These are phyloP conservation scores for Candoia aspera DNA, from an alignment of 2,113 vertebrate genomes.

Conservation along the genomic window DNA sequence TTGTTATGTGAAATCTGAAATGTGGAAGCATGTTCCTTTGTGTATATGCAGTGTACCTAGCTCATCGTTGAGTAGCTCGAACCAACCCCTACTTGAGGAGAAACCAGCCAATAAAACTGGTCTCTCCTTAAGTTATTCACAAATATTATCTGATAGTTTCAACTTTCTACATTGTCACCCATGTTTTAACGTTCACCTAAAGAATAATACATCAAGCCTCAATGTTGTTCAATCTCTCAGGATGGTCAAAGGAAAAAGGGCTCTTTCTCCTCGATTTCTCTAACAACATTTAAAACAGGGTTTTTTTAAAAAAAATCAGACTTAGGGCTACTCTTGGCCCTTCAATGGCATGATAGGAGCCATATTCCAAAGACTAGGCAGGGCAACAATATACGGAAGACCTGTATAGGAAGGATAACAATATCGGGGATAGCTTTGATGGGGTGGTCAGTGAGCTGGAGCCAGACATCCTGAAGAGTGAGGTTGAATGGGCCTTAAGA, in stretches of 20 bases:
- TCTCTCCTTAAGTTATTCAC: not conserved
- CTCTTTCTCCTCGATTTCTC: not conserved
- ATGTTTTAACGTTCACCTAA: not conserved
- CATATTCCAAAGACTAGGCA: not conserved
- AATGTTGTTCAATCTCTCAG: not conserved
- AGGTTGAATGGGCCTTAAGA: too few relatives aligned
- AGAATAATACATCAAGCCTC: not conserved
- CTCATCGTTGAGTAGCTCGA: not conserved
- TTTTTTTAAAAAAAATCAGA: not conserved
- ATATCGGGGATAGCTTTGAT: too few relatives aligned
- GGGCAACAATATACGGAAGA: too few relatives aligned
- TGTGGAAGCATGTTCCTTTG: not conserved
- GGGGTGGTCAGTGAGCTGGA: too few relatives aligned
- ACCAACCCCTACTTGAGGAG: not conserved
- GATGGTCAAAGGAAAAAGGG: not conserved
- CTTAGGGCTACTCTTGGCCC: not conserved
- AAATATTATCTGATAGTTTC: not conserved
- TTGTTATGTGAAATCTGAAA: not conserved
- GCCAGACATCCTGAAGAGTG: too few relatives aligned
- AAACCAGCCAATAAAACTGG: not conserved
- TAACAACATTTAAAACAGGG: not conserved
- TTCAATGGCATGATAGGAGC: not conserved
- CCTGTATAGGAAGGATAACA: too few relatives aligned
- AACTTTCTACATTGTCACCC: not conserved
- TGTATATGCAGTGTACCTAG: not conserved